Conservation (phyloP, 2,113 vertebrate genomes). For the Bubo scandiacus region DNA sequence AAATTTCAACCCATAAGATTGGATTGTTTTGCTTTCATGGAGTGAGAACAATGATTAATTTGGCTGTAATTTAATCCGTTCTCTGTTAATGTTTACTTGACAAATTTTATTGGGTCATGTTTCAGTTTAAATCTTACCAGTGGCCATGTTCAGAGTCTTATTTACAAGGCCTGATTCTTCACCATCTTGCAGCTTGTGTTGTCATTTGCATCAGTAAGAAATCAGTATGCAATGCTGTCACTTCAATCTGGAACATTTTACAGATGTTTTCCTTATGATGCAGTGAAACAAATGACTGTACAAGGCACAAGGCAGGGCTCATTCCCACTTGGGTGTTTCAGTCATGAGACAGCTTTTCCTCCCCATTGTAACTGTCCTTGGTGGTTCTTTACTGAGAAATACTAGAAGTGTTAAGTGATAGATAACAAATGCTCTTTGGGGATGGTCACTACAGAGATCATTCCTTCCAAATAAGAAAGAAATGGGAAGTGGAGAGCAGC, state of each 20-base stretch:
- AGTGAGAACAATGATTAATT: slow-evolving; percentile 8
- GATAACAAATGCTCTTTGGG: neutral
- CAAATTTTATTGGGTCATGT: neutral
- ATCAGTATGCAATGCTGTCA: neutral
- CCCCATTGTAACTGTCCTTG: neutral
- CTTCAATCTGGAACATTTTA: neutral
- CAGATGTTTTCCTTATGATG: neutral
- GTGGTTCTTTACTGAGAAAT: neutral
- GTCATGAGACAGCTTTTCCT: neutral
- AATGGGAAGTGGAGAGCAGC: neutral
- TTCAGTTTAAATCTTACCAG: neutral
- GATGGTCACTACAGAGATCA: neutral
- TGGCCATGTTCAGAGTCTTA: neutral
- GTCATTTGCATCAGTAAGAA: neutral
- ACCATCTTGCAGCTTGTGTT: neutral
- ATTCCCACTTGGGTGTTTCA: neutral
- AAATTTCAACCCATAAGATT: neutral
- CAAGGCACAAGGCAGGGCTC: neutral
- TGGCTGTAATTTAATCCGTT: neutral
- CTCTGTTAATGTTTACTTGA: slow-evolving; percentile 13
- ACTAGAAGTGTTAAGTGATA: neutral
- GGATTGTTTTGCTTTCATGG: neutral
- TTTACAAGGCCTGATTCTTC: neutral
- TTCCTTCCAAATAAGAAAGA: neutral
- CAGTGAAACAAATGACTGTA: neutral